Conservation (phyloP, 2,888 invertebrate genomes). For the Sinelater perroti region DNA sequence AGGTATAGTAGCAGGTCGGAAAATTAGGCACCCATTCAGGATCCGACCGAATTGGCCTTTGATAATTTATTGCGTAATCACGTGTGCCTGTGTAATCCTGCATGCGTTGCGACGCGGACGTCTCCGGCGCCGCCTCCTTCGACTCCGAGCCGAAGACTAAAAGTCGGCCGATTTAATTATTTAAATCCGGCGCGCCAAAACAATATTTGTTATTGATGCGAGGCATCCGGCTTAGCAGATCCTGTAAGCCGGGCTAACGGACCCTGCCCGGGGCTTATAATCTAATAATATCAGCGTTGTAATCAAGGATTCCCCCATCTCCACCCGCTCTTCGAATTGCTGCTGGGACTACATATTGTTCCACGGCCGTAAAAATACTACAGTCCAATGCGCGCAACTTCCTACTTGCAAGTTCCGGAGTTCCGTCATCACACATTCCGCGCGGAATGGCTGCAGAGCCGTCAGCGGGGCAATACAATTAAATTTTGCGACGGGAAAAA, state of each 20-base stretch:
- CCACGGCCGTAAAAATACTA: constrained; percentile 49
- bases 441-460: constrained; percentile 41
- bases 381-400: constrained; percentile 46
- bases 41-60: constrained; percentile 5
- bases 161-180: constrained; percentile 29
- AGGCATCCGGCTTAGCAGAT: constrained; percentile 39
- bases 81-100: constrained; percentile 5
- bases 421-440: constrained; percentile 47
- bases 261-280: constrained; percentile 50
- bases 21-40: constrained; percentile 14
- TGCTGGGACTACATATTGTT: constrained; percentile 48
- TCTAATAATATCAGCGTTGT: constrained; percentile 56
- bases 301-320: constrained; percentile 52
- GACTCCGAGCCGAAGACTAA: constrained; percentile 3
- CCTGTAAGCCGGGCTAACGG: constrained; percentile 39
- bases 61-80: constrained; percentile 16
- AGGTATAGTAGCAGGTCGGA: background rate
- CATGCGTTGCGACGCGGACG: background rate
- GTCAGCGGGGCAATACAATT: constrained; percentile 44
- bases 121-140: no score
- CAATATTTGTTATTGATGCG: constrained; percentile 42
- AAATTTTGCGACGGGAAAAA: constrained; percentile 48
- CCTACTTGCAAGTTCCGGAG: constrained; percentile 46
- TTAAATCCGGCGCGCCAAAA: constrained; percentile 34
- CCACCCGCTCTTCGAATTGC: constrained; percentile 43